Conservation (phyloP, 2,113 vertebrate species). For the Crotalus helleri region DNA sequence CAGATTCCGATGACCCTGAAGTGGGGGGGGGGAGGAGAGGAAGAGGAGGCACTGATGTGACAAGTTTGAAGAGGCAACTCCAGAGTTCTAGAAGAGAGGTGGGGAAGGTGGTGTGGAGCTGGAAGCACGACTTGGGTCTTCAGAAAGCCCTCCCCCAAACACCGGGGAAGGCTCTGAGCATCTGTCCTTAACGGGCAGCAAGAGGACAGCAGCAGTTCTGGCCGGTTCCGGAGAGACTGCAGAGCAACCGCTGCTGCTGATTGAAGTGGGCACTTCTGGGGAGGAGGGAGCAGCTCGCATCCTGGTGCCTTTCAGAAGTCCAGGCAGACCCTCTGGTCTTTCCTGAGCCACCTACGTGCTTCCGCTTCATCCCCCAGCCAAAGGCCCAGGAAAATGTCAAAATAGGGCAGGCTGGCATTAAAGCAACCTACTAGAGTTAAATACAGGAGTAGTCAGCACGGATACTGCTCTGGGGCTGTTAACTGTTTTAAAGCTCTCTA, state of each 20-base stretch:
- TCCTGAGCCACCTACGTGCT: background rate
- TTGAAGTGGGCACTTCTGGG: background rate
- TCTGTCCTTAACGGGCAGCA: background rate
- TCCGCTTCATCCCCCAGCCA: background rate
- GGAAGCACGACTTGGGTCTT: background rate
- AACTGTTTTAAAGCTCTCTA: background rate
- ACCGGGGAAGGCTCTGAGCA: background rate
- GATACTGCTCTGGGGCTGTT: too few species aligned
- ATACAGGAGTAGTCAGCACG: background rate
- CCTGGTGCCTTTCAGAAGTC: background rate
- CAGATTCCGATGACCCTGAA: conserved; percentile 88
- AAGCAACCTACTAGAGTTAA: background rate
- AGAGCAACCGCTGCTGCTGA: background rate
- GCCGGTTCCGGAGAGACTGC: background rate
- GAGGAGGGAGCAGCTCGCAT: background rate
- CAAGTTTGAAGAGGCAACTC: background rate
- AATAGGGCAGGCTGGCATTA: background rate
- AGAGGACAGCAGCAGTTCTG: background rate
- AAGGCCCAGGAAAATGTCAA: background rate
- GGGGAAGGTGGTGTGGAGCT: background rate
- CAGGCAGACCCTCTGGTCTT: background rate
- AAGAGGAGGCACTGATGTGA: background rate
- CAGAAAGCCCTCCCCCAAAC: background rate
- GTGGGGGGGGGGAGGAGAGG: background rate
- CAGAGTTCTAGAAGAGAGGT: background rate